Conservation (phyloP, 2,888 invertebrate genomes). For the Cerceris rybyensis region DNA sequence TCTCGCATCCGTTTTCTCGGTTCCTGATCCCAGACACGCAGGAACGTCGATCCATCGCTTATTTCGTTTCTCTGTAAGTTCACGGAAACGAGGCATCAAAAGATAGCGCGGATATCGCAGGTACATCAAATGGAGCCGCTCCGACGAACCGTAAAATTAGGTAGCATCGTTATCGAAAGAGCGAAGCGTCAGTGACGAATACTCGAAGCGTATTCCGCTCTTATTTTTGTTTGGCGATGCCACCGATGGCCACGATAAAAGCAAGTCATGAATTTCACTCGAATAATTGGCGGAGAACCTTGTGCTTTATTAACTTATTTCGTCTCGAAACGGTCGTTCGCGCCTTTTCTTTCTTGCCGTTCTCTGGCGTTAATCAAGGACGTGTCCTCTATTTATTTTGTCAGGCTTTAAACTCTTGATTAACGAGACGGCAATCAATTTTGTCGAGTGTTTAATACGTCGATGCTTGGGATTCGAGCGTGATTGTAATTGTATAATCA, state of each 20-base stretch:
- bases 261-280: constrained; percentile 26
- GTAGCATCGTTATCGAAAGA: constrained; percentile 35
- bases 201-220: neutral
- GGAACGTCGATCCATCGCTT: neutral
- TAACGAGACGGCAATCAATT: constrained; percentile 60
- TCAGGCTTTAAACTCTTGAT: constrained; percentile 55
- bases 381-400: constrained; percentile 58
- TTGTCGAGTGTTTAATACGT: constrained; percentile 3
- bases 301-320: constrained; percentile 28
- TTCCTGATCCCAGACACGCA: too few relatives aligned
- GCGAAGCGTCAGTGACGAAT: constrained; percentile 20
- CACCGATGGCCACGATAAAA: constrained; percentile 20
- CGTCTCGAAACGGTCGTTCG: neutral
- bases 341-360: constrained; percentile 2
- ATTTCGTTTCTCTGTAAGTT: constrained; percentile 13
- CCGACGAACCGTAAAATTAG: constrained; percentile 55
- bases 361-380: constrained; percentile 57
- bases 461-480: neutral
- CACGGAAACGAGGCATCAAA: constrained; percentile 14
- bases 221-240: neutral
- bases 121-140: constrained; percentile 28
- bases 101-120: constrained; percentile 8
- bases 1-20: too few relatives aligned
- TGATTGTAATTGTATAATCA: neutral
- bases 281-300: constrained; percentile 29